Base-by-base conservation (phyloP, 2,113 vertebrate genomes). In the Chionodraco myersi region DNA sequence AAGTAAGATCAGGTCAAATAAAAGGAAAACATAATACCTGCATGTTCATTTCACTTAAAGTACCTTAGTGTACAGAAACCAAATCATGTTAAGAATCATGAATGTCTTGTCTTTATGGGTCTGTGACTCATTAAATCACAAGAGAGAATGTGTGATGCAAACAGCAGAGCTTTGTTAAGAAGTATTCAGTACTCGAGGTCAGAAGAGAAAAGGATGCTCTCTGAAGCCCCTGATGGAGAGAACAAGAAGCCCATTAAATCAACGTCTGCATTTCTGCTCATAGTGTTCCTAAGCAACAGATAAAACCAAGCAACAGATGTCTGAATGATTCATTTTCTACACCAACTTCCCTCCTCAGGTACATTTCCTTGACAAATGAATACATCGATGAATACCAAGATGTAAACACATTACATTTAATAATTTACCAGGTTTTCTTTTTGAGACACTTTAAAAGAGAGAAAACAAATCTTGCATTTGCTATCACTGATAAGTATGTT, bases 281-380 rank as follows among this genome's bases (percentile, higher is more conserved):
- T 30, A 61, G 51, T 5, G 89, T 94, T 90, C 69, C 91, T 79
- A 77, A 91, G 91, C 91, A 92, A 93, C 91, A 79, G 62, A 51
- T 71, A 75, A 83, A 88, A 75, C 61, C 62, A 53, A 61, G 51
- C 60, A 30, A 86, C 26, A 58, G 63, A 59, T 45, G 56, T 23
- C 51, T 63, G 49, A 66, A 54, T 14, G 65, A 77, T 58, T 64
- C 12, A 78, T 81, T 36, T 62, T 49, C 18, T 51, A 11, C 18
- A 48, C 8, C 14, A 36, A 45, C 16, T n/a, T 49, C 72, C 26
- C 57, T 26, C 36, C 54, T 58, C 9, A 23, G 10, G 10, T 30
- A 47, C 12, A 12, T 34, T 3, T 53, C 56, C 57, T 14, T 5
- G 36, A 41, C 7, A 41, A 6, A 41, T 41, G 7, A 41, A 16